A percentile compares a stretch with the other conserved stretches of the same genome.
Conservation (phyloP, 2,113 vertebrate species). For the Clarias batrachus region DNA sequence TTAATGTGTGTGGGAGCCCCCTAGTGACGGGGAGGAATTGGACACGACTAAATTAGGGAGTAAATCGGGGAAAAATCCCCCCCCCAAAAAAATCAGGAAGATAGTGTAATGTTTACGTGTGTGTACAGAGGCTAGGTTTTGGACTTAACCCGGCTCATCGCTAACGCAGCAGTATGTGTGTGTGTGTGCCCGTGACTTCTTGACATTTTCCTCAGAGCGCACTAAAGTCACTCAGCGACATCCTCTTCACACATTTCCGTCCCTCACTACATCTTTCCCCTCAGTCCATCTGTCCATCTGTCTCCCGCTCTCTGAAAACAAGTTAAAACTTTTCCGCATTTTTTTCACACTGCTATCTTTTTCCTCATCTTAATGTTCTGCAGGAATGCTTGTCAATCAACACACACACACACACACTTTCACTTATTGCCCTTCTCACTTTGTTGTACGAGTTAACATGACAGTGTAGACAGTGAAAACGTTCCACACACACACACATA, state of each 20-base stretch:
- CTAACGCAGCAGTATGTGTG: background rate
- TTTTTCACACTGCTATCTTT: constrained; percentile 10
- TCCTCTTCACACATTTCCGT: constrained; percentile 8
- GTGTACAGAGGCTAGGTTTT: too few relatives aligned
- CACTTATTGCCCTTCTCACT: background rate
- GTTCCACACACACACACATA: background rate
- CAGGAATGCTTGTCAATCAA: constrained; percentile 16
- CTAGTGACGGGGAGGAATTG: too few relatives aligned
- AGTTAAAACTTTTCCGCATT: constrained; percentile 9
- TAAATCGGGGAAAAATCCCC: too few relatives aligned
- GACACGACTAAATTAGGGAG: too few relatives aligned
- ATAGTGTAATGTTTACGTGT: too few relatives aligned
- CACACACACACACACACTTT: constrained; percentile 26
- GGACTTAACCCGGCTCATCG: background rate
- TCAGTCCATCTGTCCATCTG: background rate
- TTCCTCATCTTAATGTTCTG: constrained; percentile 26
- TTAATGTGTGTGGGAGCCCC: too few relatives aligned
- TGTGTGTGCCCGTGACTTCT: constrained; percentile 6
- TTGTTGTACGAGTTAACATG: constrained; percentile 4
- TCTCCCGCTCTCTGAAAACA: constrained; percentile 18
- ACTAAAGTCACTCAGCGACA: constrained; percentile 20
- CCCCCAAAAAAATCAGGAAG: too few relatives aligned
- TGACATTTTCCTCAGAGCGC: background rate
- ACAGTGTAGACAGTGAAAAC: constrained; percentile 2
- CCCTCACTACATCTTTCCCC: background rate